phyloP scores from a whole-genome alignment of 2,888 invertebrate genomes.

The Leptinotarsa juncta region DNA sequence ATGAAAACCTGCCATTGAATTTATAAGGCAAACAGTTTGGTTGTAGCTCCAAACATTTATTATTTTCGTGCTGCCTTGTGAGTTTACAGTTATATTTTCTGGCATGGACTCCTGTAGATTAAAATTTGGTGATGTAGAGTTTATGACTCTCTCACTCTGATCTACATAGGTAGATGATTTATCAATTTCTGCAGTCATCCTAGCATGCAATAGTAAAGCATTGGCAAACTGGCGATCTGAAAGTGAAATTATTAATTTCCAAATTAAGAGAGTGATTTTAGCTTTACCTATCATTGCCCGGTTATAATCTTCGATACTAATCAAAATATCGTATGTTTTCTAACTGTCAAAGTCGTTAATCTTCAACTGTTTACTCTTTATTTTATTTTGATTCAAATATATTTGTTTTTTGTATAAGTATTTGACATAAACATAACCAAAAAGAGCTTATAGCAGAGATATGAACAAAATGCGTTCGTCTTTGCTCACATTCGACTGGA shows the following conservation, averaged over 20 bases:
- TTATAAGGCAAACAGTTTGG: slow-evolving; percentile 5
- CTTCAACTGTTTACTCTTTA: no score
- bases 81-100: not conserved
- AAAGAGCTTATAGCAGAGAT: no score
- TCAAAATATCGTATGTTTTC: no score
- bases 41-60: slow-evolving; percentile 12
- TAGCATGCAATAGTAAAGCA: slow-evolving; percentile 6
- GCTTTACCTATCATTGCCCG: not conserved
- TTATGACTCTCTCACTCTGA: not conserved
- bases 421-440: no score
- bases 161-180: not conserved
- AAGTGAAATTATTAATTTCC: not conserved
- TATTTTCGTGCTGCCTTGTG: not conserved
- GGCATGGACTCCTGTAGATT: not conserved
- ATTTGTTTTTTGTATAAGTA: no score
- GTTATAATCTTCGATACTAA: slow-evolving; percentile 1
- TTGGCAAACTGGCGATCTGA: slow-evolving; percentile 18
- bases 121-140: not conserved
- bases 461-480: no score
- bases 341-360: no score
- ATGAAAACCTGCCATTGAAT: slow-evolving; percentile 15
- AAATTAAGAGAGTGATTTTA: not conserved
- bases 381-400: not conserved
- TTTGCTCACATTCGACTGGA: no score
- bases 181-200: not conserved